Percentiles rank a stretch among this genome's conserved stretches.
Conservation (phyloP, 2,888 invertebrate genomes). For the Eubasilissa splendida region DNA sequence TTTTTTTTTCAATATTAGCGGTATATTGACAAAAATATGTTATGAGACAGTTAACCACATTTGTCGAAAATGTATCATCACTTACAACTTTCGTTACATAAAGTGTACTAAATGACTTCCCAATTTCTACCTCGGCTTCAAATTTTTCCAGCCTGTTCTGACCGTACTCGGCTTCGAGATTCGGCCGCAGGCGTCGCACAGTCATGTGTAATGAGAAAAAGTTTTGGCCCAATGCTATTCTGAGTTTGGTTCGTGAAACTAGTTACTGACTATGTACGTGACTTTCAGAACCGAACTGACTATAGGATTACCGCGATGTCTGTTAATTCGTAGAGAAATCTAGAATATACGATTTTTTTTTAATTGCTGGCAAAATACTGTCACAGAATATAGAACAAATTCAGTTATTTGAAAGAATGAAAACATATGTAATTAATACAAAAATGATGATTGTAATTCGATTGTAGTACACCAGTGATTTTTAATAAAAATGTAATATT, state of each 20-base stretch:
- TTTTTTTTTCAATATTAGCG: too few relatives aligned
- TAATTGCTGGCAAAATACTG: neutral
- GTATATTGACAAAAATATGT: too few relatives aligned
- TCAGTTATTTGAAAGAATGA: too few relatives aligned
- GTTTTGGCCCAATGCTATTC: slow-evolving; percentile 40
- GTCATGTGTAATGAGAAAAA: slow-evolving; percentile 55
- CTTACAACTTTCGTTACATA: too few relatives aligned
- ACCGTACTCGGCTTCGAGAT: neutral
- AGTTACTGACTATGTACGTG: slow-evolving; percentile 47
- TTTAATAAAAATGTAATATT: too few relatives aligned
- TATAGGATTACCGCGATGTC: slow-evolving; percentile 5
- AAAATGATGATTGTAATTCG: too few relatives aligned
- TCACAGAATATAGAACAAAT: too few relatives aligned
- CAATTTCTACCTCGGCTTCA: neutral
- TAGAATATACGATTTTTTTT: neutral
- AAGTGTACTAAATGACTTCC: too few relatives aligned
- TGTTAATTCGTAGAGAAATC: slow-evolving; percentile 2
- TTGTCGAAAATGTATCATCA: too few relatives aligned
- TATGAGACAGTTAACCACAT: too few relatives aligned
- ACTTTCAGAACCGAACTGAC: slow-evolving; percentile 26
- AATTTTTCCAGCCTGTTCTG: neutral
- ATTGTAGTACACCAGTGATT: too few relatives aligned
- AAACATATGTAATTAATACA: too few relatives aligned
- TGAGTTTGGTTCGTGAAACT: slow-evolving; percentile 50
- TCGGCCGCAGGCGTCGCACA: slow-evolving; percentile 5